phyloP scores from a whole-genome alignment of 2,113 vertebrate genomes.

The Gavialis gangeticus region DNA sequence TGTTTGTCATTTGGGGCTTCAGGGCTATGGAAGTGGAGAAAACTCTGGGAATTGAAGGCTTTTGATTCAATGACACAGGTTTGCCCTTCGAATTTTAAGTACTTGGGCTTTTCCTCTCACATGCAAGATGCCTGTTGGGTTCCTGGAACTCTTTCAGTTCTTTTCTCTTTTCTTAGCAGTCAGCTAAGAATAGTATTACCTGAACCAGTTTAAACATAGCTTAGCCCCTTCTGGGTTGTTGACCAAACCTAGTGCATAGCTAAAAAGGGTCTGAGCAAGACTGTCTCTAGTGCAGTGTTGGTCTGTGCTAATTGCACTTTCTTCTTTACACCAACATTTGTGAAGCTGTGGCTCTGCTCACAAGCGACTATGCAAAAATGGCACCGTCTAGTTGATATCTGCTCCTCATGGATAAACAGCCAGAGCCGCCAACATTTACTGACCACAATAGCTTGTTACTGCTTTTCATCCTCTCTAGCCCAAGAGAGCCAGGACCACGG shows the following conservation, averaged over 20 bases:
- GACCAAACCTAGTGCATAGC: not conserved
- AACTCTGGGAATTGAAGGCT: not conserved
- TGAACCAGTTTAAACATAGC: not conserved
- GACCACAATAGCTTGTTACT: not conserved
- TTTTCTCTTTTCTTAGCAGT: accelerated
- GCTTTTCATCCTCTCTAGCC: not conserved
- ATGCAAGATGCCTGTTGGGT: not conserved
- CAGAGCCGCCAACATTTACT: not conserved
- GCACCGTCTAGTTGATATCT: not conserved
- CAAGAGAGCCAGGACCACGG: not conserved
- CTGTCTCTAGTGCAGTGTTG: no score
- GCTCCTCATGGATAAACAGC: not conserved
- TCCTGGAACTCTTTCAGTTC: not conserved
- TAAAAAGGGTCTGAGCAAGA: no score
- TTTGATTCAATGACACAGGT: accelerated
- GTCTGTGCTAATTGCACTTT: not conserved
- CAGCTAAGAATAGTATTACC: not conserved
- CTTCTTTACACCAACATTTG: not conserved
- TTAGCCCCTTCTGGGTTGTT: not conserved
- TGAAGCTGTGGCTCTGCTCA: not conserved
- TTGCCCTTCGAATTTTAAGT: not conserved
- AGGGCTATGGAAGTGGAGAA: not conserved
- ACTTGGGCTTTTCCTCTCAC: not conserved
- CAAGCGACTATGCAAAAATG: not conserved
- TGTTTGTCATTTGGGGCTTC: no score